Percentiles rank a stretch among this genome's conserved stretches.
Evolutionary conservation across 2,888 invertebrate species (phyloP).

Genomic region (Ophion obscuratus): DNA sequence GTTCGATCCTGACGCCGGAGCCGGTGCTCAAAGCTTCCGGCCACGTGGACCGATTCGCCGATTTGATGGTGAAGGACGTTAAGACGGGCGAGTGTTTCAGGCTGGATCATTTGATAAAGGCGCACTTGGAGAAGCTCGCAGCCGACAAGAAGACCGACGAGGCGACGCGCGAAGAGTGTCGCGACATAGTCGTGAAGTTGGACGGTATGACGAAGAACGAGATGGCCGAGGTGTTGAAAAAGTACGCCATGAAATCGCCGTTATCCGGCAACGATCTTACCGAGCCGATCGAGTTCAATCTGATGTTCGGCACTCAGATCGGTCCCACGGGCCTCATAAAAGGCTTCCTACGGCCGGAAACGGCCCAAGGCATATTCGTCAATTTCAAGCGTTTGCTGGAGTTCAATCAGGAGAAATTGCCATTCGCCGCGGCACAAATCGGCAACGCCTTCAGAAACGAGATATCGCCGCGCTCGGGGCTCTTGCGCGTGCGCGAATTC

Average conservation of each 20-base stretch:
- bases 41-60: conserved; percentile 99
- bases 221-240: conserved; percentile 93
- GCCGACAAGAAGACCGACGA: conserved; percentile 92
- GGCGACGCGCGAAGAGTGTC: conserved; percentile 90
- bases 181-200: conserved; percentile 92
- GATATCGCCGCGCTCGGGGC: conserved; percentile 98
- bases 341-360: conserved; percentile 98
- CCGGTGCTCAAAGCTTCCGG: conserved; percentile 98
- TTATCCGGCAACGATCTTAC: conserved; percentile 96
- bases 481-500: conserved; percentile 98
- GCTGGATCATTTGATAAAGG: conserved; percentile 98
- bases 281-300: conserved; percentile 98
- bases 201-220: conserved; percentile 97
- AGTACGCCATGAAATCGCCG: conserved; percentile 97
- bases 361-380: conserved; percentile 99
- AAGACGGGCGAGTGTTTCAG: conserved; percentile 99
- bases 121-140: conserved; percentile 93
- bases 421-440: conserved; percentile 99
- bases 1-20: conserved; percentile 98
- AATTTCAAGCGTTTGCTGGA: conserved; percentile 99
- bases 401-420: conserved; percentile 97
- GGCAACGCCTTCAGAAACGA: conserved; percentile 99
- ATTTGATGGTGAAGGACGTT: conserved; percentile 99
- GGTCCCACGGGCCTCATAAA: conserved; percentile 98
- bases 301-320: conserved; percentile 99